Evolutionary conservation across 1,140 invertebrate species (phyloP).

Genomic region (Drosophila asahinai): DNA sequence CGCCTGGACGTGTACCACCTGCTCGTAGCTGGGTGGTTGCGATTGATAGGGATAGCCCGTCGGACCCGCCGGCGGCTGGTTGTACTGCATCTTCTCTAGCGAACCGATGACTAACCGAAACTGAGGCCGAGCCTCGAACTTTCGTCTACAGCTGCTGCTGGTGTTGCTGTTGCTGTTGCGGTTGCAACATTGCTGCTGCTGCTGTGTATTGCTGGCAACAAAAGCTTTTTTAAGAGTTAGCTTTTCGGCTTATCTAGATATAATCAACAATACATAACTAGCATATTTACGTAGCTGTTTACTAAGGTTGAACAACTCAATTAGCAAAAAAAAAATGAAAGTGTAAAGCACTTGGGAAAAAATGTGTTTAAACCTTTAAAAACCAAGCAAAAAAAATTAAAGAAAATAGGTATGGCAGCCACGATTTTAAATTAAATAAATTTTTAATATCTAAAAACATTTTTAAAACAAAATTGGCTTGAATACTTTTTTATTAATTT

Average conservation of each 20-base stretch:
- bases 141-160: background rate
- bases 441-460: no score
- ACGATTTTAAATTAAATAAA: no score
- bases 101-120: constrained; percentile 15
- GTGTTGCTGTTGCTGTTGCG: background rate
- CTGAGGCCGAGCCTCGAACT: constrained; percentile 10
- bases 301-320: constrained; percentile 5
- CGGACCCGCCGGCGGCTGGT: constrained; percentile 26
- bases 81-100: constrained; percentile 50
- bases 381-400: no score
- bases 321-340: constrained; percentile 5
- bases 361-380: no score
- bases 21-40: constrained; percentile 74
- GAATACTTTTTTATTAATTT: no score
- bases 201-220: constrained; percentile 17
- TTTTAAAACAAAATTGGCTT: no score
- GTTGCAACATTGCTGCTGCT: constrained; percentile 13
- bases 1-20: constrained; percentile 61
- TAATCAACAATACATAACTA: background rate
- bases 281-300: background rate
- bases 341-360: background rate
- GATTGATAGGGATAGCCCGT: constrained; percentile 34
- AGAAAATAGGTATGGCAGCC: no score
- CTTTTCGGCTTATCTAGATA: constrained; percentile 14
- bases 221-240: constrained; percentile 23